Conservation (phyloP, 2,113 vertebrate species). For the Sander lucioperca region DNA sequence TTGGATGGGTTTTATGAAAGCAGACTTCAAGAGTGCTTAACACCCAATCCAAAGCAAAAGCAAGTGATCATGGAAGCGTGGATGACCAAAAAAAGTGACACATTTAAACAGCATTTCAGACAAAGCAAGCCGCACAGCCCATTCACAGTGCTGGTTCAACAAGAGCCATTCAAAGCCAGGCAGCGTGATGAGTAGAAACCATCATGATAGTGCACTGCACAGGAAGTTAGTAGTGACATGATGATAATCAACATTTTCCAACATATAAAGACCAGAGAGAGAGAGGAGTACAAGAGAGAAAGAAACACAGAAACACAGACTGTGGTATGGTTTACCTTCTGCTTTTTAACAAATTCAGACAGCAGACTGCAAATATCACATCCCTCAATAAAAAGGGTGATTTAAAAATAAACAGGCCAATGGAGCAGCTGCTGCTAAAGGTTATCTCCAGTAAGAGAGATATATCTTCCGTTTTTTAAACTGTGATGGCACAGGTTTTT, state of each 20-base stretch:
- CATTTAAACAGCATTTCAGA: conserved; percentile 39
- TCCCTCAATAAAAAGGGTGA: background rate
- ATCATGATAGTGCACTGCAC: conserved; percentile 26
- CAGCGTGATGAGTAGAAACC: conserved; percentile 3
- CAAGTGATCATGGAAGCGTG: conserved; percentile 8
- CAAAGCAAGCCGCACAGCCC: conserved; percentile 14
- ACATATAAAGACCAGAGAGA: conserved; percentile 10
- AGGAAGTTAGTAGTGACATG: conserved; percentile 8
- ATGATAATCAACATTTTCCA: conserved; percentile 20
- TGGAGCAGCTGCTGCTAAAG: background rate
- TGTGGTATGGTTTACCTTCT: background rate
- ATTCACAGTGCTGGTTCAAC: conserved; percentile 14
- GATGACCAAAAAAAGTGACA: background rate
- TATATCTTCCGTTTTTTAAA: background rate
- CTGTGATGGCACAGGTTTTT: background rate
- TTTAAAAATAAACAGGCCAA: background rate
- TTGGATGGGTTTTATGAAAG: conserved; percentile 20
- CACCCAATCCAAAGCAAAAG: conserved; percentile 2
- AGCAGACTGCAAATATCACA: background rate
- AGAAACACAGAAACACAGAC: conserved; percentile 16
- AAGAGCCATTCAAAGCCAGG: conserved; percentile 42
- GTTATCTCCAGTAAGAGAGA: background rate
- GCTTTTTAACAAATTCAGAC: background rate
- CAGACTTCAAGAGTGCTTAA: conserved; percentile 2
- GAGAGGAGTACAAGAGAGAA: conserved; percentile 14